A percentile compares a stretch with the other conserved stretches of the same genome.
Conservation (phyloP, 2,113 vertebrate genomes). For the Pseudorhombus dupliciocellatus region DNA sequence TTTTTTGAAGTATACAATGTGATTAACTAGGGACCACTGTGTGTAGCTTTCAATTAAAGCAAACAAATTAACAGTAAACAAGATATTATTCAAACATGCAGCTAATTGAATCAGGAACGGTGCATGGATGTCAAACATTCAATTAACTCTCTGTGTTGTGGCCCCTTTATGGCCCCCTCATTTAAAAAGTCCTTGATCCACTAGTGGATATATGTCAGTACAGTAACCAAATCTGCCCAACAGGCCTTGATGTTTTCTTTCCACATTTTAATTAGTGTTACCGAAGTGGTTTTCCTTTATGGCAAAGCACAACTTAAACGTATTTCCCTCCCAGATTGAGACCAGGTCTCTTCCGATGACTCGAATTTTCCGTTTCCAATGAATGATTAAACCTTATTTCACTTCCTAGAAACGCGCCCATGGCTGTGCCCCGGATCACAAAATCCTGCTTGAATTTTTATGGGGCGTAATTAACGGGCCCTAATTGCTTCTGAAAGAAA, state of each 20-base stretch:
- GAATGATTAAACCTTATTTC: constrained; percentile 68
- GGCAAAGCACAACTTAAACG: constrained; percentile 30
- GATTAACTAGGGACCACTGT: too few species aligned
- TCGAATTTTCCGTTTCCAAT: constrained; percentile 61
- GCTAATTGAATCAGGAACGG: too few species aligned
- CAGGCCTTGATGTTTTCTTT: background rate
- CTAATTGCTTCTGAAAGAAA: constrained; percentile 75
- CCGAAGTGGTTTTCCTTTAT: constrained; percentile 17
- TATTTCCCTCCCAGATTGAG: constrained; percentile 47
- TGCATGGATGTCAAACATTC: background rate
- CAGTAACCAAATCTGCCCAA: constrained; percentile 33
- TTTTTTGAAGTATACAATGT: too few species aligned
- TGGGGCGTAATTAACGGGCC: constrained; percentile 65
- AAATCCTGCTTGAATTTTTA: constrained; percentile 48
- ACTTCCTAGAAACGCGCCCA: constrained; percentile 62
- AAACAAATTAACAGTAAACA: too few species aligned
- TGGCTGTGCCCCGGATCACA: constrained; percentile 28
- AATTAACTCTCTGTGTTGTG: too few species aligned
- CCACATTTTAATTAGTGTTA: background rate
- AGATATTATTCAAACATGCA: background rate
- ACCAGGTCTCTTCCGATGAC: constrained; percentile 52
- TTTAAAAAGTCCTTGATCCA: background rate
- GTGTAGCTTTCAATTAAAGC: too few species aligned
- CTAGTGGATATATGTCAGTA: background rate
- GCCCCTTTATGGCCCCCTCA: too few species aligned